Base-by-base conservation (phyloP, 2,113 vertebrate species). In the Lepidothrix coronata region DNA sequence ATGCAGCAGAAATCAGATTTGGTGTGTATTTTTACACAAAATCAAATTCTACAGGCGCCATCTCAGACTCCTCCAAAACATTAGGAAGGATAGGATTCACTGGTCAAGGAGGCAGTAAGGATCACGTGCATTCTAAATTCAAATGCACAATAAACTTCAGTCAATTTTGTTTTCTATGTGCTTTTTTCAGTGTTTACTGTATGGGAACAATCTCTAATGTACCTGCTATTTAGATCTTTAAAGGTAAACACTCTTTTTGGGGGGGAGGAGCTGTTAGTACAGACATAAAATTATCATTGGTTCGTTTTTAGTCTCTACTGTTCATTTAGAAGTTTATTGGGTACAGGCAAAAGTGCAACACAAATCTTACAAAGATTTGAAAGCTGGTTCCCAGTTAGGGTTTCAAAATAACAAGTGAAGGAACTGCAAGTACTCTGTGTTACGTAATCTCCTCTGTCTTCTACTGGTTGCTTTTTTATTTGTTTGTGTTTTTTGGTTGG, bases 1-100 rank as follows among this genome's bases (percentile, higher is more conserved):
- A 99, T 99, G 98, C 98, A 99, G 96, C 98, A 98, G 98, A 98
- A 99, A 99, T 99, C 98, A 98, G 98, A 98, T 99, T 99, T 99
- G 98, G 98, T 98, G 98, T 98, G 98, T 99, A 99, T 99, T 99
- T 99, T 99, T 99, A 98, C 98, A 99, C 98, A 97, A 99, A 99
- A 99, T 99, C 98, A 98, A 99, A 99, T 99, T 99, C 98, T 96
- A 52, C 91, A 98, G 99, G 99, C 98, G 98, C 99, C 99, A 98
- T 97, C 98, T 98, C 96, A 83, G 98, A 98, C 98, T 98, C 96
- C 97, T 98, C 97, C 94, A 95, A 97, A 98, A 97, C 97, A 98
- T 97, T 97, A 98, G 96, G 51, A 96, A 95, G 98, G 98, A 98
- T 98, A 98, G 97, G 89, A 97, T 98, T 99, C 66, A 35, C 28